Evolutionary conservation across 1,140 invertebrate species (phyloP).

Genomic region (Eufriesea mexicana): DNA sequence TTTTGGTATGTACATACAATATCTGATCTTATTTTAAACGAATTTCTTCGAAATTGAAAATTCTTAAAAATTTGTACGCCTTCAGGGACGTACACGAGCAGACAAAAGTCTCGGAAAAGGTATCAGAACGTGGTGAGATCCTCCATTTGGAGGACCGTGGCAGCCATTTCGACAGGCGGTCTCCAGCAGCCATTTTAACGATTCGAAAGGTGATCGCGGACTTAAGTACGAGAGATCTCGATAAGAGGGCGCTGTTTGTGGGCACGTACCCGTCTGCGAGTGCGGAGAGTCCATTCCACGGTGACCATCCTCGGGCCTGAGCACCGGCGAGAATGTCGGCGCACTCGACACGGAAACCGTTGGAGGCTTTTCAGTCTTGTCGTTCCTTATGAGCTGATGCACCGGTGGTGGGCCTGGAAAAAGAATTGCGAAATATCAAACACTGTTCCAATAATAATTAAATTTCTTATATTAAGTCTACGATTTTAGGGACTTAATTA

Average conservation of each 20-base stretch:
- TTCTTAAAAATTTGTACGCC: too few relatives aligned
- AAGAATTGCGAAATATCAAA: too few relatives aligned
- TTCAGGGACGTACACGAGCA: too few relatives aligned
- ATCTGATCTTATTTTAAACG: not conserved
- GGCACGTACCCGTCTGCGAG: constrained; percentile 80
- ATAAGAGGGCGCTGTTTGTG: not conserved
- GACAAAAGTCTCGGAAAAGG: not conserved
- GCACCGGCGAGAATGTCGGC: constrained; percentile 80
- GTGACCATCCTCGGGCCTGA: constrained; percentile 80
- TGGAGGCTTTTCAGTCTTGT: constrained; percentile 82
- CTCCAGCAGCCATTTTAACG: not conserved
- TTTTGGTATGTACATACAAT: not conserved
- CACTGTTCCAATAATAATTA: too few relatives aligned
- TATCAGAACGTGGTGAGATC: constrained; percentile 25
- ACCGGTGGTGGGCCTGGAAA: constrained; percentile 79
- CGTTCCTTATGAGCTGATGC: constrained; percentile 81
- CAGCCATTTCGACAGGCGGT: not conserved
- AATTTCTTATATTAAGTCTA: too few relatives aligned
- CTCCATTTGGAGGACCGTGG: not conserved
- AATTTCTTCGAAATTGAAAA: not conserved
- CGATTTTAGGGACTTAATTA: too few relatives aligned
- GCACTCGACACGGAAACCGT: constrained; percentile 81
- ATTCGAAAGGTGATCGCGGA: constrained; percentile 12
- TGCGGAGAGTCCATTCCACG: constrained; percentile 81
- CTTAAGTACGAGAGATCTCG: constrained; percentile 12